phyloP scores from a whole-genome alignment of 2,888 invertebrate genomes.

The Papilio demoleus region DNA sequence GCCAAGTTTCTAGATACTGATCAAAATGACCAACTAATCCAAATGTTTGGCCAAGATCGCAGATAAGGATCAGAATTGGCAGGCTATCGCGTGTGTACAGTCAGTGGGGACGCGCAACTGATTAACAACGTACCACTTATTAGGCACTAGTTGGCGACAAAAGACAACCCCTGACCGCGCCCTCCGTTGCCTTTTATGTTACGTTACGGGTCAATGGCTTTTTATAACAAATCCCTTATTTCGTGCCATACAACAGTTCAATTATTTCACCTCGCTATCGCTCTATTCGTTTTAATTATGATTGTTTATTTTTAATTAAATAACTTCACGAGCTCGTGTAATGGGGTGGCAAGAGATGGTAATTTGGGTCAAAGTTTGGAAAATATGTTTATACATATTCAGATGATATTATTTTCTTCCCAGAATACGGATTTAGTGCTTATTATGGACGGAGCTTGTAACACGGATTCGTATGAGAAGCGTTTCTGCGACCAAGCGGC shows the following conservation, averaged over 20 bases:
- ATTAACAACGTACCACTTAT: constrained; percentile 43
- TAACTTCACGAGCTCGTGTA: constrained; percentile 12
- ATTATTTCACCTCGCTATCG: constrained; percentile 13
- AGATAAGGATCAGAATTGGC: constrained; percentile 32
- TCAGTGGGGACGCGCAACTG: constrained; percentile 40
- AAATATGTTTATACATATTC: too few relatives aligned
- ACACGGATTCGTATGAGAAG: constrained; percentile 64
- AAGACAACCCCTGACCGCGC: constrained; percentile 45
- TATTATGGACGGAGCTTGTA: constrained; percentile 66
- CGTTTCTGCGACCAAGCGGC: constrained; percentile 71
- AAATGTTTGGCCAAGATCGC: constrained; percentile 29
- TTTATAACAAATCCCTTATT: constrained; percentile 12
- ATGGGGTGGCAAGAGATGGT: constrained; percentile 14
- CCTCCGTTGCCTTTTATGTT: constrained; percentile 40
- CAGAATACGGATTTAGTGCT: constrained; percentile 76
- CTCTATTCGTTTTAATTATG: constrained; percentile 12
- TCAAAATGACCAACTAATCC: constrained; percentile 23
- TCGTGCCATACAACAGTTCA: constrained; percentile 20
- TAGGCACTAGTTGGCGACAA: constrained; percentile 44
- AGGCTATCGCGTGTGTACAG: constrained; percentile 36
- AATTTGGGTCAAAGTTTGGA: neutral
- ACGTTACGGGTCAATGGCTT: constrained; percentile 46
- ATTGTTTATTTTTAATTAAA: constrained; percentile 16
- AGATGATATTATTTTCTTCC: constrained; percentile 39
- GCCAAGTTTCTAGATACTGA: constrained; percentile 26